Percentiles rank a stretch among this genome's conserved stretches.
Evolutionary conservation across 2,113 vertebrate genomes (phyloP).

Genomic region (Hyperopisus bebe): DNA sequence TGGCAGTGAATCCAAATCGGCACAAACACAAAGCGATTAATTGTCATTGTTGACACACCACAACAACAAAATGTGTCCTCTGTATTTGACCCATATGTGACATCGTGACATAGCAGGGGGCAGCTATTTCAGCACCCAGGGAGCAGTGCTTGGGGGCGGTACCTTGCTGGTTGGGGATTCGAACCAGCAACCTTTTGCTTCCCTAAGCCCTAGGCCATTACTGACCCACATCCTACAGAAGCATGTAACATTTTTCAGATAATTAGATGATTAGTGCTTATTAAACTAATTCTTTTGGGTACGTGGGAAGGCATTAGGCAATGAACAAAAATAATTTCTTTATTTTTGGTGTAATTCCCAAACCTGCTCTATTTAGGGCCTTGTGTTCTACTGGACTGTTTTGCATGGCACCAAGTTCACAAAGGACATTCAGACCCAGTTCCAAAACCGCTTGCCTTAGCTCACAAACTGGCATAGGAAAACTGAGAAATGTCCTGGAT

Average conservation of each 20-base stretch:
- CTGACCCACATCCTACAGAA: background rate
- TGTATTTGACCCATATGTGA: too few relatives aligned
- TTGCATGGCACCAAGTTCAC: background rate
- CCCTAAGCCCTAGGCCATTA: too few relatives aligned
- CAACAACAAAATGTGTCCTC: too few relatives aligned
- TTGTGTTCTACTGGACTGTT: background rate
- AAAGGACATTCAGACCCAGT: background rate
- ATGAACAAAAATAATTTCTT: background rate
- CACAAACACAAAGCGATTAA: too few relatives aligned
- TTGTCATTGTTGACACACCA: too few relatives aligned
- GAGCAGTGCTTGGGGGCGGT: too few relatives aligned
- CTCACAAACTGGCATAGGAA: background rate
- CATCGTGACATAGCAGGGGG: too few relatives aligned
- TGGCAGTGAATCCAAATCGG: background rate
- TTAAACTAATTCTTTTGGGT: background rate
- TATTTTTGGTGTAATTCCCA: background rate
- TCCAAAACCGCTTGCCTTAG: background rate
- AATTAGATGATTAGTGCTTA: background rate
- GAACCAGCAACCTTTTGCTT: too few relatives aligned
- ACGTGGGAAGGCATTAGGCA: background rate
- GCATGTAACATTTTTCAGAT: constrained; percentile 4
- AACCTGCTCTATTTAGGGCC: background rate
- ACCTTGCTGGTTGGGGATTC: too few relatives aligned
- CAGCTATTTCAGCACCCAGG: too few relatives aligned
- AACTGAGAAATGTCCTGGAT: background rate